Evolutionary conservation across 2,888 invertebrate genomes (phyloP).

Genomic region (Boloria euphrosyne): DNA sequence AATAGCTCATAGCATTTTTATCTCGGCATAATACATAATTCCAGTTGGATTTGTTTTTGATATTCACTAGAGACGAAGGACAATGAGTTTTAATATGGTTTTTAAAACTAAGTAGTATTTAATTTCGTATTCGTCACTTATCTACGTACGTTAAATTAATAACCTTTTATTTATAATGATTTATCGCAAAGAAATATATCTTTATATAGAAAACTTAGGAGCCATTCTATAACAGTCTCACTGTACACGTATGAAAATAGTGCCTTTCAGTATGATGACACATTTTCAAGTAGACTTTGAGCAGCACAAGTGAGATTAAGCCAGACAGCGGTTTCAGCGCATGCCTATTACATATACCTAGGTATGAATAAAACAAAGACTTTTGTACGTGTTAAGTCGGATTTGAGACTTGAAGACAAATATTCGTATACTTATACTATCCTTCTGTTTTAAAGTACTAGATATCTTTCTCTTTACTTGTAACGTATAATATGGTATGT

Average conservation of each 20-base stretch:
- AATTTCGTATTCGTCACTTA: neutral
- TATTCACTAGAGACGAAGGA: too few relatives aligned
- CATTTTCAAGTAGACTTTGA: slow-evolving; percentile 63
- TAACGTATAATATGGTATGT: too few relatives aligned
- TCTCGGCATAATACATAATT: too few relatives aligned
- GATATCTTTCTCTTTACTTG: too few relatives aligned
- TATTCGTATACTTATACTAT: slow-evolving; percentile 1
- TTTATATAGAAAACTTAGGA: neutral
- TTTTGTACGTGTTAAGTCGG: slow-evolving; percentile 15
- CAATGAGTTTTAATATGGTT: neutral
- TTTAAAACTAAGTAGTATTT: neutral
- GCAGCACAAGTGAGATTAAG: slow-evolving; percentile 64
- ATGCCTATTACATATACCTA: slow-evolving; percentile 14
- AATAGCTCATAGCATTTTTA: too few relatives aligned
- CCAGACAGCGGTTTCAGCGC: slow-evolving; percentile 42
- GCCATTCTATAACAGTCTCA: slow-evolving; percentile 37
- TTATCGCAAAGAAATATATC: too few relatives aligned
- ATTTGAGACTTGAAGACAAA: slow-evolving; percentile 3
- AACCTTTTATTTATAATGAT: too few relatives aligned
- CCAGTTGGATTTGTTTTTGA: too few relatives aligned
- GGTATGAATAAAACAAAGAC: slow-evolving; percentile 5
- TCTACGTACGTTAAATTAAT: too few relatives aligned
- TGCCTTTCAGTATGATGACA: slow-evolving; percentile 70
- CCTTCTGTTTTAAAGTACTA: neutral
- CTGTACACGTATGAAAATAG: slow-evolving; percentile 66